These are phyloP conservation scores for Dasypus novemcinctus DNA, from an alignment of 2,113 vertebrate species.

Conservation along the genomic window DNA sequence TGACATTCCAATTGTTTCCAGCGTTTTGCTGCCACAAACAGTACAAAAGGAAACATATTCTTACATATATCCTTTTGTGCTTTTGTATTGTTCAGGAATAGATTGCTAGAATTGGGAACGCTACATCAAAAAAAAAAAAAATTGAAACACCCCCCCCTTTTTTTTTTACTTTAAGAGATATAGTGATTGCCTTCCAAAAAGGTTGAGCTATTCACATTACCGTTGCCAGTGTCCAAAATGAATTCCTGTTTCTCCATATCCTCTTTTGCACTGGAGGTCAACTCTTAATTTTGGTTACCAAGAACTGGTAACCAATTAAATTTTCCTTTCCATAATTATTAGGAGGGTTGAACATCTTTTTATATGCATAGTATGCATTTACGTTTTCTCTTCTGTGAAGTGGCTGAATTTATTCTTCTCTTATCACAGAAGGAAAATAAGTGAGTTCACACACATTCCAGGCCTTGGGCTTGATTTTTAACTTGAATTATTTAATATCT, in stretches of 20 bases:
- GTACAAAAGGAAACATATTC: not conserved
- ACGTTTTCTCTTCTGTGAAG: not conserved
- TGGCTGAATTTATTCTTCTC: not conserved
- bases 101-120: not conserved
- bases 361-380: not conserved
- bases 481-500: not conserved
- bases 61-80: not conserved
- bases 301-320: not conserved
- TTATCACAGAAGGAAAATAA: not conserved
- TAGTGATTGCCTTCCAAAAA: not conserved
- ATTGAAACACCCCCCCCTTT: not conserved
- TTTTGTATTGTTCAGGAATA: slow-evolving; percentile 2
- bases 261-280: not conserved
- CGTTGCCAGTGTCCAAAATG: not conserved
- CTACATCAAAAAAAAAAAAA: not conserved
- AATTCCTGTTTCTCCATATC: not conserved
- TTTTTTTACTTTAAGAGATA: not conserved
- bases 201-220: not conserved
- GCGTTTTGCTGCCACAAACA: not conserved
- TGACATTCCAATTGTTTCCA: not conserved
- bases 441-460: not conserved
- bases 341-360: not conserved
- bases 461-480: not conserved
- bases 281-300: not conserved
- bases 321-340: not conserved